A percentile compares a stretch with the other conserved stretches of the same genome.
Conservation (phyloP, 2,797 vertebrate genomes). For the Ctenopoma multispine region DNA sequence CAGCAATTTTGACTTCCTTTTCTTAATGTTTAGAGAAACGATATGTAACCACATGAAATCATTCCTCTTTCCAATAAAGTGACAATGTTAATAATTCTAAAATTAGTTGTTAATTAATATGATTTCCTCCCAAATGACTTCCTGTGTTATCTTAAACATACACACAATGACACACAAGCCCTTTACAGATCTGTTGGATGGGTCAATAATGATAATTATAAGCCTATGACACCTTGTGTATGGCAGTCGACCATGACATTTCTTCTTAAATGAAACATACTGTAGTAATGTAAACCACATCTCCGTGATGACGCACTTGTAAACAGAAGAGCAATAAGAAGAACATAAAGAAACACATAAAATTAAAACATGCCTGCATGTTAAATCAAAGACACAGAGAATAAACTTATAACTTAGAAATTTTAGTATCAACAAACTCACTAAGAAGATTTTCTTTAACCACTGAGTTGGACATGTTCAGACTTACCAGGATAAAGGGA, state of each 20-base stretch:
- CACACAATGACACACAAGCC: slow-evolving; percentile 37
- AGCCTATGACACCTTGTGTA: neutral
- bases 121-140: slow-evolving; percentile 21
- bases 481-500: slow-evolving; percentile 11
- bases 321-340: slow-evolving; percentile 34
- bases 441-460: slow-evolving; percentile 47
- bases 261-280: slow-evolving; percentile 42
- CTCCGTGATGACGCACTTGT: slow-evolving; percentile 33
- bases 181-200: slow-evolving; percentile 38
- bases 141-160: slow-evolving; percentile 9
- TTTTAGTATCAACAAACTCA: slow-evolving; percentile 59
- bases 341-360: slow-evolving; percentile 14
- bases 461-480: slow-evolving; percentile 14
- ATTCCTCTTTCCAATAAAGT: neutral
- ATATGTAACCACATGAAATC: too few species aligned
- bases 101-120: neutral
- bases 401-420: slow-evolving; percentile 51
- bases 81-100: slow-evolving; percentile 12
- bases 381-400: slow-evolving; percentile 77
- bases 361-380: slow-evolving; percentile 88
- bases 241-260: slow-evolving; percentile 1
- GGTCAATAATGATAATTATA: slow-evolving; percentile 19
- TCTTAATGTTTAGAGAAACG: neutral
- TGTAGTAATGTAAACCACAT: slow-evolving; percentile 47
- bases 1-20: neutral